A percentile compares a stretch with the other conserved stretches of the same genome.
These are phyloP conservation scores for Adelognathus sp. DNA, from an alignment of 2,888 invertebrate genomes.

Conservation along the genomic window DNA sequence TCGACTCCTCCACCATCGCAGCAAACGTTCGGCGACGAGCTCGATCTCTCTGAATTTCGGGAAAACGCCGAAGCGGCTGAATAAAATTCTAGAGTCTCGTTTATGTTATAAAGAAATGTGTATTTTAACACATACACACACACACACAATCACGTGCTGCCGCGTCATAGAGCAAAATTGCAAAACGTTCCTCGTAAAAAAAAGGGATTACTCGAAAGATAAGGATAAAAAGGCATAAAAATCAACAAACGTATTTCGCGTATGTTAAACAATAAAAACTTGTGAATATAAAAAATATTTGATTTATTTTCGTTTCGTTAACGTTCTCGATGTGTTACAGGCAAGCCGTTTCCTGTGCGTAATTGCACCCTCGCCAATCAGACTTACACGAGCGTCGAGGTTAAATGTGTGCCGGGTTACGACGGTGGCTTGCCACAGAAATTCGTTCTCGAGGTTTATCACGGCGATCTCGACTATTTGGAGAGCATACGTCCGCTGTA, in stretches of 20 bases:
- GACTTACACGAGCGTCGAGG: slow-evolving; percentile 91
- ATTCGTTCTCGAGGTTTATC: slow-evolving; percentile 91
- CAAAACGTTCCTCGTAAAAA: not conserved
- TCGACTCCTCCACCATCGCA: not conserved
- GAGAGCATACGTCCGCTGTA: slow-evolving; percentile 78
- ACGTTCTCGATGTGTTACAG: slow-evolving; percentile 81
- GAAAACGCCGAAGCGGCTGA: slow-evolving; percentile 40
- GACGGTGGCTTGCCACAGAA: slow-evolving; percentile 94
- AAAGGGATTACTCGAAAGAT: not conserved
- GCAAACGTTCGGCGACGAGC: not conserved
- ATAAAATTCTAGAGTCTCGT: slow-evolving; percentile 49
- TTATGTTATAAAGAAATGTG: not conserved
- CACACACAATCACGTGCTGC: not conserved
- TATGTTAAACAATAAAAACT: slow-evolving; percentile 1
- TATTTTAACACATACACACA: not conserved
- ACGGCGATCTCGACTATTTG: slow-evolving; percentile 78
- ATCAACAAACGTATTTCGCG: not conserved
- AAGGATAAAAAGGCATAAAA: not conserved
- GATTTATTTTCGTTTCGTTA: not conserved
- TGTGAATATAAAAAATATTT: not conserved
- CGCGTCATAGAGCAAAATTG: not conserved
- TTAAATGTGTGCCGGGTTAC: slow-evolving; percentile 91
- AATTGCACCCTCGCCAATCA: slow-evolving; percentile 94
- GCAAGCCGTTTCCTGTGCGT: slow-evolving; percentile 91
- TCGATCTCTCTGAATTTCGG: slow-evolving; percentile 1